Conservation (phyloP, 2,113 vertebrate species). For the Jaculus jaculus region DNA sequence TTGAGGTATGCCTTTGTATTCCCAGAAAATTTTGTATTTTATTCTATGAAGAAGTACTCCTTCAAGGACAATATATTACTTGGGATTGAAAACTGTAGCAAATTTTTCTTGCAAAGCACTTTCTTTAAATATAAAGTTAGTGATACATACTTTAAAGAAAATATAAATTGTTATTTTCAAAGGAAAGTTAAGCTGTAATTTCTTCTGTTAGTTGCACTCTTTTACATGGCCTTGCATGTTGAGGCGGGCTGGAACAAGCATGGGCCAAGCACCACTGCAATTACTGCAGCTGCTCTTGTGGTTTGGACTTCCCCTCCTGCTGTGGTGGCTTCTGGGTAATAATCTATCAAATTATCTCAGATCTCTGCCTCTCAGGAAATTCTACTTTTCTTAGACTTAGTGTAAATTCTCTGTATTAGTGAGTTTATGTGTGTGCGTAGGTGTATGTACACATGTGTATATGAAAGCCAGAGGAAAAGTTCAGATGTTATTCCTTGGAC, state of each 20-base stretch:
- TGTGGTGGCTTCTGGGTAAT: neutral
- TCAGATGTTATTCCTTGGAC: too few species aligned
- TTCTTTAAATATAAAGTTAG: neutral
- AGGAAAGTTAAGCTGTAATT: neutral
- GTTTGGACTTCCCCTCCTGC: neutral
- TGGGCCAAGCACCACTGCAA: too few species aligned
- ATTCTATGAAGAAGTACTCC: neutral
- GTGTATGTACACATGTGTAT: too few species aligned
- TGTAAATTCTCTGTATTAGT: too few species aligned
- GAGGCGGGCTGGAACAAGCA: neutral
- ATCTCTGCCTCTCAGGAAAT: neutral
- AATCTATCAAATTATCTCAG: neutral
- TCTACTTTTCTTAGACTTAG: neutral
- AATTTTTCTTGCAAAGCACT: neutral
- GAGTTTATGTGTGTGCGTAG: neutral
- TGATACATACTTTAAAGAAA: neutral
- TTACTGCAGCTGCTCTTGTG: neutral
- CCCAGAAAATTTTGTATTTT: neutral
- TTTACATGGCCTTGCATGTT: neutral
- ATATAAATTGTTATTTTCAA: neutral
- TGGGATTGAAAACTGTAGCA: neutral
- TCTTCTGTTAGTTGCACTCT: neutral
- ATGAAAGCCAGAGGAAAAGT: too few species aligned
- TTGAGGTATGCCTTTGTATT: neutral
- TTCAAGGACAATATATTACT: neutral